Evolutionary conservation across 2,113 vertebrate species (phyloP), one percentile per base, ranked within the genome.

Genomic region (human): DNA sequence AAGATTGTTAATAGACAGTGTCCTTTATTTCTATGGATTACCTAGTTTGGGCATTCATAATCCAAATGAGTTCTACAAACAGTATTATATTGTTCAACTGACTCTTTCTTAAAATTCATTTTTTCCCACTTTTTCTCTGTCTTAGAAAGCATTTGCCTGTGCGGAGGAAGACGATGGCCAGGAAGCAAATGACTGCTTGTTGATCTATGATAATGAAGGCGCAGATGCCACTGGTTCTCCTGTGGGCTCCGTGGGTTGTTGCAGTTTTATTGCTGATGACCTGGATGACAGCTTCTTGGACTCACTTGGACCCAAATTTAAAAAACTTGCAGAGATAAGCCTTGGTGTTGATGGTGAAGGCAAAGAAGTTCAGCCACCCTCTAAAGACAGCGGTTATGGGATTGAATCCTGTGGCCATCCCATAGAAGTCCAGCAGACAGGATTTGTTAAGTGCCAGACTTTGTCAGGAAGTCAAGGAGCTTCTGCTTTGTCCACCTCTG

Each of bases 291-390:
- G 96, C 8, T 99, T 99, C 97, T 98, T 99, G 64, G 96, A 99
- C 82, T 98, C 99, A 9, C 98, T 99, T 0, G 99, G 98, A n/a
- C 98, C 98, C 25, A 99, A 99, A 97, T 99, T 99, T 97, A 99
- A 99, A 98, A 99, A 98, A 7, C 97, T 99, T 52, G 99, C 99
- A n/a, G 98, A 99, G 79, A 98, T 99, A 95, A 99, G 98, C 96
- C 96, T 96, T 2, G 99, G 99, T n/a, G 96, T 98, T 3, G n/a
- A 95, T 43, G 72, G 98, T 0, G 96, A 96, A 80, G 59, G 75
- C 87, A 27, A 89, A 78, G 73, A 50, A 25, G 86, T 38, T n/a
- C 95, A 94, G 43, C 1, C 0, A 27, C 40, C 5, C 16, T 1
- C 64, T 90, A 61, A 82, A 57, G 64, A 66, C 50, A 52, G 90